phyloP scores from a whole-genome alignment of 2,888 invertebrate species.

The Apodemia mormo region DNA sequence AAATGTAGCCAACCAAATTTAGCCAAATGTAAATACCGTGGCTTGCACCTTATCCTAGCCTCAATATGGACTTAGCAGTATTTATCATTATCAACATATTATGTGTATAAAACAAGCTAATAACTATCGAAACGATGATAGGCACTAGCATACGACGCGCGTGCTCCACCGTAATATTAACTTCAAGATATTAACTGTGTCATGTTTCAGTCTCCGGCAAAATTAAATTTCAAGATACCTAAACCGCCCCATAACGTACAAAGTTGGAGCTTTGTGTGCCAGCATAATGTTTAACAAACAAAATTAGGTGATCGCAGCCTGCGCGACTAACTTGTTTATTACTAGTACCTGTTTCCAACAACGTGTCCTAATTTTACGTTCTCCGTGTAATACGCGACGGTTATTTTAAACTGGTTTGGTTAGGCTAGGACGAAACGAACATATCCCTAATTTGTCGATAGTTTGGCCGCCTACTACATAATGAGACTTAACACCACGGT shows the following conservation, averaged over 20 bases:
- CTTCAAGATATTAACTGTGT: not conserved
- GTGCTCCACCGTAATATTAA: not conserved
- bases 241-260: conserved; percentile 33
- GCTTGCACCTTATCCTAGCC: no score
- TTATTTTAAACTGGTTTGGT: not conserved
- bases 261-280: conserved; percentile 27
- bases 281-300: conserved; percentile 34
- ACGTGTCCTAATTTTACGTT: conserved; percentile 21
- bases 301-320: conserved; percentile 30
- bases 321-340: conserved; percentile 24
- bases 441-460: no score
- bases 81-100: no score
- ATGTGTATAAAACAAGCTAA: not conserved
- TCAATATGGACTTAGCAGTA: no score
- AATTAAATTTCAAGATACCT: conserved; percentile 34
- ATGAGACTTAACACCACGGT: no score
- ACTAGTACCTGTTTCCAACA: conserved; percentile 9
- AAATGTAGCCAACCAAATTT: no score
- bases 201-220: conserved; percentile 22
- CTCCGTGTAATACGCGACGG: not conserved
- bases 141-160: not conserved
- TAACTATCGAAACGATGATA: not conserved
- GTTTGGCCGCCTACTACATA: no score
- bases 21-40: no score
- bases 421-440: no score